These are phyloP conservation scores for Clarias batrachus DNA, from an alignment of 2,113 vertebrate species.

Conservation along the genomic window DNA sequence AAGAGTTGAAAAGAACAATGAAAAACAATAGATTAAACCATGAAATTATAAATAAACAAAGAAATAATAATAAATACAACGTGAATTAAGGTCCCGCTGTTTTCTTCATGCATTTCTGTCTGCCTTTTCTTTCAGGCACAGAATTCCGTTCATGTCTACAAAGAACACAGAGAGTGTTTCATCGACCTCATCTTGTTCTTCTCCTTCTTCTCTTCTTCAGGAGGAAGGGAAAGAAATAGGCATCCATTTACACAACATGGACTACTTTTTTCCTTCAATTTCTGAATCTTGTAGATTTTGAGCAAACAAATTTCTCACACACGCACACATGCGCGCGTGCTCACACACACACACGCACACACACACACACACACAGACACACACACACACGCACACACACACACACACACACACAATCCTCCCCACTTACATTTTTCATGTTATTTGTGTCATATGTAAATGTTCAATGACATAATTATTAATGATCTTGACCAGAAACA, in stretches of 20 bases:
- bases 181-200: neutral
- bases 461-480: too few species aligned
- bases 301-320: neutral
- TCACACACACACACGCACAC: neutral
- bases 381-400: neutral
- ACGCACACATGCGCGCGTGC: too few species aligned
- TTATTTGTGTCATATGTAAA: too few species aligned
- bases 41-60: neutral
- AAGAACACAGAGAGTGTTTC: slow-evolving; percentile 42
- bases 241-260: slow-evolving; percentile 68
- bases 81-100: neutral
- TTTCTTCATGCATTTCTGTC: neutral
- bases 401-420: neutral
- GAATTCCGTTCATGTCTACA: slow-evolving; percentile 55
- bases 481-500: too few species aligned
- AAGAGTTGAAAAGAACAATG: neutral
- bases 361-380: neutral
- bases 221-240: slow-evolving; percentile 44
- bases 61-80: neutral
- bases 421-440: too few species aligned
- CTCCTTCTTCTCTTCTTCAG: slow-evolving; percentile 7
- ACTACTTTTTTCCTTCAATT: slow-evolving; percentile 64
- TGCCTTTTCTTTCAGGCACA: slow-evolving; percentile 58
- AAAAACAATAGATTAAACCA: neutral
- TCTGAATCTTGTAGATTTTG: neutral